Evolutionary conservation across 2,888 invertebrate genomes (phyloP).

Genomic region (Vanessa cardui): DNA sequence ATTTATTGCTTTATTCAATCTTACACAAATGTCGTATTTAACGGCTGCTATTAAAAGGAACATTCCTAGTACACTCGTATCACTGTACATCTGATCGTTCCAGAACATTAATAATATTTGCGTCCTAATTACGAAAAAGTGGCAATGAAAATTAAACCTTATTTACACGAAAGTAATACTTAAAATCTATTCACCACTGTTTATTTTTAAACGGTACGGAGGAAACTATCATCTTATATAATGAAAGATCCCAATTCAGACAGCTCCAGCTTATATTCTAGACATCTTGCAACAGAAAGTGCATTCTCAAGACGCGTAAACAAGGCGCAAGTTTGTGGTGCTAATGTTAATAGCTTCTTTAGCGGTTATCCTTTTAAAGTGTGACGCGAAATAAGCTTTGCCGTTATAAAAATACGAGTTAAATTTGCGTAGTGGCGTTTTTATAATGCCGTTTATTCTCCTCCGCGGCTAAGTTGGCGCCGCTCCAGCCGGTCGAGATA

Average conservation of each 20-base stretch:
- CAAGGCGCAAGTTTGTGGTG: constrained; percentile 33
- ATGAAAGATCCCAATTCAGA: constrained; percentile 18
- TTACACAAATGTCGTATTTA: background rate
- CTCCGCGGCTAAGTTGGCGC: constrained; percentile 26
- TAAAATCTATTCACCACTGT: background rate
- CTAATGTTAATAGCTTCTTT: constrained; percentile 33
- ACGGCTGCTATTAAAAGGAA: constrained; percentile 15
- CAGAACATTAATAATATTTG: constrained; percentile 20
- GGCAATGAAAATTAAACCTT: constrained; percentile 2
- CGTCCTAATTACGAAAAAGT: background rate
- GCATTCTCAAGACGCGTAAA: constrained; percentile 25
- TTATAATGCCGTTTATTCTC: constrained; percentile 13
- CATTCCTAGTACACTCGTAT: constrained; percentile 13
- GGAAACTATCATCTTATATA: constrained; percentile 1
- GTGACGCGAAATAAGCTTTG: background rate
- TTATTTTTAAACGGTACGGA: constrained; percentile 6
- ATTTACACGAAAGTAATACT: background rate
- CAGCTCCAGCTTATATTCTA: constrained; percentile 5
- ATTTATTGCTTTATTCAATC: constrained; percentile 7
- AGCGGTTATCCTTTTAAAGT: constrained; percentile 1
- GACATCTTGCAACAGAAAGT: constrained; percentile 18
- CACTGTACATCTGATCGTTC: constrained; percentile 8
- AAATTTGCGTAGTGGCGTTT: background rate
- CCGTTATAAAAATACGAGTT: background rate
- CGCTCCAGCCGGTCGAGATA: constrained; percentile 29